Percentiles rank a stretch among this genome's conserved stretches.
phyloP scores from a whole-genome alignment of 2,888 invertebrate genomes.

The Coelopa pilipes region DNA sequence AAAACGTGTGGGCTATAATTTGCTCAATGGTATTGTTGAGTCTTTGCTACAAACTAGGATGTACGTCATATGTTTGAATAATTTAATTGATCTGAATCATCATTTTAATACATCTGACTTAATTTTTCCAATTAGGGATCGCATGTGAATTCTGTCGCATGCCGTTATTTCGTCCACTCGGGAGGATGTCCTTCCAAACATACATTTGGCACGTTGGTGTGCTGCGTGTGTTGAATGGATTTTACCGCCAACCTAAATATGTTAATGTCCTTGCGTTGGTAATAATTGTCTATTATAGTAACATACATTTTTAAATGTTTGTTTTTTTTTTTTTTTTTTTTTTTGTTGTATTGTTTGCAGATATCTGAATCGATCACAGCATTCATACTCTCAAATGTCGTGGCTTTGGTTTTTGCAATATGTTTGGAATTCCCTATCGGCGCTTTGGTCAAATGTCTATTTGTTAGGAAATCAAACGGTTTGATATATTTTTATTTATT shows the following conservation, averaged over 20 bases:
- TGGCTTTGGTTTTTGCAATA: constrained; percentile 52
- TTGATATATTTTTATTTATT: background rate
- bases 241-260: constrained; percentile 54
- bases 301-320: no score
- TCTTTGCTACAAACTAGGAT: constrained; percentile 59
- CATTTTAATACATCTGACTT: background rate
- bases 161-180: constrained; percentile 53
- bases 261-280: constrained; percentile 53
- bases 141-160: constrained; percentile 44
- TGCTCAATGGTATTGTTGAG: constrained; percentile 55
- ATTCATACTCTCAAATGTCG: constrained; percentile 50
- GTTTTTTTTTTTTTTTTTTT: no score
- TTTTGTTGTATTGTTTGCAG: constrained; percentile 34
- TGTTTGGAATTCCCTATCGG: constrained; percentile 56
- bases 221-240: constrained; percentile 49
- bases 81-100: background rate
- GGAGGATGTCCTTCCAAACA: constrained; percentile 59
- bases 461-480: constrained; percentile 7
- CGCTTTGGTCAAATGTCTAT: background rate
- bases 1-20: constrained; percentile 63
- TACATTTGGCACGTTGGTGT: constrained; percentile 59
- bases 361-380: constrained; percentile 46
- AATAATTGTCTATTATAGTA: constrained; percentile 39
- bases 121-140: constrained; percentile 36
- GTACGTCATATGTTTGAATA: constrained; percentile 50